Conservation (phyloP, 2,113 vertebrate genomes). For the Leptocoma aspasia region DNA sequence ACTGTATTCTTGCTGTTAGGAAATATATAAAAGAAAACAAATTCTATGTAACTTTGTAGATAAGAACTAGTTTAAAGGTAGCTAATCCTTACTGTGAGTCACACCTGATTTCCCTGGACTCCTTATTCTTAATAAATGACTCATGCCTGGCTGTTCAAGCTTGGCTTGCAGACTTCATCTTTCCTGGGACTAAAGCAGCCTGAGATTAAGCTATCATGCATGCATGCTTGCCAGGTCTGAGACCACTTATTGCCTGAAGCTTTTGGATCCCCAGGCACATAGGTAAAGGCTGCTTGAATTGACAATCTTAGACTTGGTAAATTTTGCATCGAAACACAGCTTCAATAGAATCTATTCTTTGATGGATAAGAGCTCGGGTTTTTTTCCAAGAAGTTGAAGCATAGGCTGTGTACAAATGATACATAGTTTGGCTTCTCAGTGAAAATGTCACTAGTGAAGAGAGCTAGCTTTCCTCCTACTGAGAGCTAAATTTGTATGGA, state of each 20-base stretch:
- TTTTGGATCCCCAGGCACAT: not conserved
- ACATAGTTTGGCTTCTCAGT: not conserved
- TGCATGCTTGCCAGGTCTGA: not conserved
- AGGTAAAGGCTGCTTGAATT: not conserved
- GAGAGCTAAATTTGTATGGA: not conserved
- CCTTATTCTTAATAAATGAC: not conserved
- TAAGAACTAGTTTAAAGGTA: conserved; percentile 34
- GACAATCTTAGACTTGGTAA: not conserved
- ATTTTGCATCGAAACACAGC: not conserved
- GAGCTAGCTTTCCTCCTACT: not conserved
- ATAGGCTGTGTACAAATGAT: not conserved
- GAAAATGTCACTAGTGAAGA: not conserved
- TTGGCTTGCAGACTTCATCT: not conserved
- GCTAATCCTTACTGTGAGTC: not conserved
- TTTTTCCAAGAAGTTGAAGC: not conserved
- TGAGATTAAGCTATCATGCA: not conserved
- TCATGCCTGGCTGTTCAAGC: not conserved
- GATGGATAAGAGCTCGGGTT: not conserved
- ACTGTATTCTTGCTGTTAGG: not conserved
- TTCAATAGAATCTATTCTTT: not conserved
- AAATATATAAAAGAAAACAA: not conserved
- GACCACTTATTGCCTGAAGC: not conserved
- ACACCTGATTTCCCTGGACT: conserved; percentile 11
- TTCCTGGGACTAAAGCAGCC: not conserved
- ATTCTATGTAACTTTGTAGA: not conserved